Percentiles rank a stretch among this genome's conserved stretches.
These are phyloP conservation scores for Rhabditoides inermis DNA, from an alignment of 2,888 invertebrate genomes.

Conservation along the genomic window DNA sequence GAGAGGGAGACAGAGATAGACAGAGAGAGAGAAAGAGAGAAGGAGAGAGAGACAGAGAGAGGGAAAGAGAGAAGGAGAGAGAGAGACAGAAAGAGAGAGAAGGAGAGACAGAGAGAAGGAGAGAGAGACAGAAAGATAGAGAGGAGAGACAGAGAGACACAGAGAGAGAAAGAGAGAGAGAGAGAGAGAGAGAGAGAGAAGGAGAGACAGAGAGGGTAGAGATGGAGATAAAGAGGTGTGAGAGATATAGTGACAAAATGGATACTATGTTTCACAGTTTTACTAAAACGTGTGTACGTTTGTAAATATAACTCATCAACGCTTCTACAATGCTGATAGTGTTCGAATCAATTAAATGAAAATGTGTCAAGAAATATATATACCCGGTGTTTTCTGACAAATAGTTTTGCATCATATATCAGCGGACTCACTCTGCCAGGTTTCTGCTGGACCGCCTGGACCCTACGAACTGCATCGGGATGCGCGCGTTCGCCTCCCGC, in stretches of 20 bases:
- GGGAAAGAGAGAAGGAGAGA: not conserved
- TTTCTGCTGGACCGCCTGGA: constrained; percentile 95
- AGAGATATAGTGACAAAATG: not conserved
- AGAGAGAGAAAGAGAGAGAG: not conserved
- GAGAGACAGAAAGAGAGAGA: not conserved
- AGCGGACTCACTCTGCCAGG: too few relatives aligned
- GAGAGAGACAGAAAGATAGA: not conserved
- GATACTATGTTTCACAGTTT: not conserved
- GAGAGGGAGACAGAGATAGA: too few relatives aligned
- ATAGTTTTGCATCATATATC: constrained; percentile 74
- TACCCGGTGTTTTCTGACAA: not conserved
- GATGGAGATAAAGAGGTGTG: not conserved
- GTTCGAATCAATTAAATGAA: too few relatives aligned
- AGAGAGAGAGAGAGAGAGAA: not conserved
- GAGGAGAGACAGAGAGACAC: not conserved
- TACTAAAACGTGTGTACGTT: too few relatives aligned
- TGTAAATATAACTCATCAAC: too few relatives aligned
- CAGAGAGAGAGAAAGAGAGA: not conserved
- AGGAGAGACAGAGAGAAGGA: not conserved
- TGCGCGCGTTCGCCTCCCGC: constrained; percentile 93
- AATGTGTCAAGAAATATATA: too few relatives aligned
- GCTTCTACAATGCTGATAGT: too few relatives aligned
- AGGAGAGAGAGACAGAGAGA: not conserved
- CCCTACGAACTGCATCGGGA: constrained; percentile 93
- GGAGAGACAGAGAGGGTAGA: not conserved